phyloP scores from a whole-genome alignment of 2,113 vertebrate genomes.

The Hypanus sabinus region DNA sequence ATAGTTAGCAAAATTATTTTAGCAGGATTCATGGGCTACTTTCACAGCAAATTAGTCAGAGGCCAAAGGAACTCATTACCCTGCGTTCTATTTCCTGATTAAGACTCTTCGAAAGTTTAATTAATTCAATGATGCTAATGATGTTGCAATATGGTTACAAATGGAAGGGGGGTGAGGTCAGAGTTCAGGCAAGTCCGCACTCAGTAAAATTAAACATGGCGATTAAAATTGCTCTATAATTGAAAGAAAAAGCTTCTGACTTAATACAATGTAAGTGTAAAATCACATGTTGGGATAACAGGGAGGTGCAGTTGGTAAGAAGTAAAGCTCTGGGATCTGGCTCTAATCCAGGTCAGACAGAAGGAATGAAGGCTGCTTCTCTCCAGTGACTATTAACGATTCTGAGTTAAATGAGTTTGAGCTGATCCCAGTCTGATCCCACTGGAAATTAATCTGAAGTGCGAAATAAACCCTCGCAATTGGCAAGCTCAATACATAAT shows the following conservation, averaged over 20 bases:
- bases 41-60: neutral
- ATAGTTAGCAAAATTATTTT: conserved; percentile 16
- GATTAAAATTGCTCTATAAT: neutral
- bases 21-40: neutral
- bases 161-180: conserved; percentile 8
- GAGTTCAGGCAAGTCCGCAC: neutral
- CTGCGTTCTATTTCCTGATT: conserved; percentile 11
- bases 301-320: conserved; percentile 13
- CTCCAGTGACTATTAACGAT: neutral
- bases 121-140: conserved; percentile 9
- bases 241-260: neutral
- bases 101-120: conserved; percentile 22
- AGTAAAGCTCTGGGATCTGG: conserved; percentile 25
- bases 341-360: conserved; percentile 21
- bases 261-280: neutral
- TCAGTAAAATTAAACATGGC: conserved; percentile 23
- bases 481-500: neutral
- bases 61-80: conserved; percentile 3
- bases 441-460: conserved; percentile 28
- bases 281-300: conserved; percentile 6
- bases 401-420: conserved; percentile 25
- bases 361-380: conserved; percentile 20
- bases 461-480: conserved; percentile 12
- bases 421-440: neutral
- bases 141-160: conserved; percentile 13